Evolutionary conservation across 2,888 invertebrate genomes (phyloP).

Genomic region (Synanthedon vespiformis): DNA sequence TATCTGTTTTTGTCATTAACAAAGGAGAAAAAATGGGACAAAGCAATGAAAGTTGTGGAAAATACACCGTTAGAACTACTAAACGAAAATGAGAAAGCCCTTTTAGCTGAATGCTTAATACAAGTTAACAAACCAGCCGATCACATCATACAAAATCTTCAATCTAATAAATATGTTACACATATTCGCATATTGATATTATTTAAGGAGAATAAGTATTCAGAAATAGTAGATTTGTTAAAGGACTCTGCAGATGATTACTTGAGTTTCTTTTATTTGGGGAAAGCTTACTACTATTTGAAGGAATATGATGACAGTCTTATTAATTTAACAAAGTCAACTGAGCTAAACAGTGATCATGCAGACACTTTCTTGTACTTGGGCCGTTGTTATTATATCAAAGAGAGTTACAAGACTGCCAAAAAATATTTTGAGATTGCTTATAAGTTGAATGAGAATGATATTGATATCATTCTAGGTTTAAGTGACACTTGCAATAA

Average conservation of each 20-base stretch:
- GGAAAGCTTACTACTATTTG: constrained; percentile 71
- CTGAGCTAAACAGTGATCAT: constrained; percentile 80
- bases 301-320: constrained; percentile 72
- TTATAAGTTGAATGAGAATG: constrained; percentile 76
- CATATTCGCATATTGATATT: constrained; percentile 64
- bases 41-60: constrained; percentile 48
- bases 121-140: constrained; percentile 34
- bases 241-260: constrained; percentile 45
- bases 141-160: constrained; percentile 31
- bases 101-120: constrained; percentile 47
- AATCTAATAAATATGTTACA: constrained; percentile 27
- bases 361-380: constrained; percentile 80
- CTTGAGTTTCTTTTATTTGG: constrained; percentile 71
- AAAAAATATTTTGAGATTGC: constrained; percentile 89
- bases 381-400: constrained; percentile 78
- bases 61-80: constrained; percentile 30
- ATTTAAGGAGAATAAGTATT: constrained; percentile 57
- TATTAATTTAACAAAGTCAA: constrained; percentile 75
- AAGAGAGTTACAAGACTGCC: constrained; percentile 77
- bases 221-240: constrained; percentile 69
- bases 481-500: constrained; percentile 82
- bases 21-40: constrained; percentile 63
- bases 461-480: constrained; percentile 76
- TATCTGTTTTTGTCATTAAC: constrained; percentile 39
- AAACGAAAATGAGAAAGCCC: constrained; percentile 29